Percentiles rank a stretch among this genome's conserved stretches.
Evolutionary conservation across 53 echinoderm and acorn worm genomes (phyloP).

Genomic region (Paracentrotus lividus): DNA sequence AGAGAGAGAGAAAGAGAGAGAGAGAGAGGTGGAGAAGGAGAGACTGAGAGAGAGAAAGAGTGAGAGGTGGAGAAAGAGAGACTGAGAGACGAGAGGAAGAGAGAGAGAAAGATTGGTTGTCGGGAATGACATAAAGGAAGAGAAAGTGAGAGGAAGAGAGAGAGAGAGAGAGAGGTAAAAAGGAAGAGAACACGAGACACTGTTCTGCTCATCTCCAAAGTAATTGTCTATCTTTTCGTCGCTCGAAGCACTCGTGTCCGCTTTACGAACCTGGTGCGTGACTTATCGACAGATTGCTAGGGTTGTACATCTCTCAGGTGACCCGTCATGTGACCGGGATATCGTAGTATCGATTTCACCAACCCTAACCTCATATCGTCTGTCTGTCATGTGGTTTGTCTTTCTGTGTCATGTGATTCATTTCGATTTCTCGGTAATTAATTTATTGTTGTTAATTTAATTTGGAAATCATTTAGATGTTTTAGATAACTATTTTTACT

Average conservation of each 20-base stretch:
- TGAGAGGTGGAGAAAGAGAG: not conserved
- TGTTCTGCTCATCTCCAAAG: conserved; percentile 18
- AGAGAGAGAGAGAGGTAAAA: not conserved
- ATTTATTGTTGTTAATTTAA: not conserved
- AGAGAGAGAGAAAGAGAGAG: not conserved
- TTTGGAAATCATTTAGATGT: too few species aligned
- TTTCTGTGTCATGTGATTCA: conserved; percentile 3
- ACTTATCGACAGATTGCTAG: conserved; percentile 47
- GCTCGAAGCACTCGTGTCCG: conserved; percentile 58
- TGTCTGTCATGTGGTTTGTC: not conserved
- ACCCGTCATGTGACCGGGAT: conserved; percentile 16
- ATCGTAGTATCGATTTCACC: conserved; percentile 38
- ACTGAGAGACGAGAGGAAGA: not conserved
- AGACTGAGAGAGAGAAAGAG: not conserved
- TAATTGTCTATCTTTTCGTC: conserved; percentile 54
- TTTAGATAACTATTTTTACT: too few species aligned
- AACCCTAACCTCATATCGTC: not conserved
- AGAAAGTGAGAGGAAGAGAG: not conserved
- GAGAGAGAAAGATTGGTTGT: not conserved
- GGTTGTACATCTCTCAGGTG: not conserved
- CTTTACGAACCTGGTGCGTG: conserved; percentile 22
- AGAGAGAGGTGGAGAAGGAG: not conserved
- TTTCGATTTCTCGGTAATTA: not conserved
- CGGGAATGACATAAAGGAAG: not conserved
- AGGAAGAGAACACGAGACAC: conserved; percentile 10